These are phyloP conservation scores for Meloe dianella DNA, from an alignment of 2,888 invertebrate genomes.

Conservation along the genomic window DNA sequence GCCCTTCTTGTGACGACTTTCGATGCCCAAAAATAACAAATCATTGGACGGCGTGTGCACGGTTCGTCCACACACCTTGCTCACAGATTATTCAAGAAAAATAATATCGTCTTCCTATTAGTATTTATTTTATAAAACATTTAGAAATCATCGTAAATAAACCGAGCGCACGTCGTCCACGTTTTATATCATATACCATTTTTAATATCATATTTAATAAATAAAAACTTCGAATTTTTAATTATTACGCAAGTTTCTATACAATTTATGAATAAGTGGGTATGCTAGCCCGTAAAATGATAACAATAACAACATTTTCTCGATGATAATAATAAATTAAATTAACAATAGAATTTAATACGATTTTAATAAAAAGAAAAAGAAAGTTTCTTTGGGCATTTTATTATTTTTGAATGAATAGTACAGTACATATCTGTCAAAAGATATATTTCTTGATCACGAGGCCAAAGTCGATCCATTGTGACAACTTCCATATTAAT, in stretches of 20 bases:
- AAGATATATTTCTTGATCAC: background rate
- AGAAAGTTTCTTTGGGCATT: conserved; percentile 60
- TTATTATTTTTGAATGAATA: conserved; percentile 45
- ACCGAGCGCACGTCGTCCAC: conserved; percentile 53
- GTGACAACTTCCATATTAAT: background rate
- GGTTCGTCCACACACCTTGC: conserved; percentile 46
- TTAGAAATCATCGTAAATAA: conserved; percentile 29
- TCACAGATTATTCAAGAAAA: conserved; percentile 46
- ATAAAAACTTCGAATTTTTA: conserved; percentile 57
- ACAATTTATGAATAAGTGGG: conserved; percentile 50
- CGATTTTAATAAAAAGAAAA: conserved; percentile 59
- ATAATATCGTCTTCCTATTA: conserved; percentile 50
- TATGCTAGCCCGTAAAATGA: conserved; percentile 49
- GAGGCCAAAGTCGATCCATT: background rate
- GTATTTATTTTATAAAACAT: conserved; percentile 41
- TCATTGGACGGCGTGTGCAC: conserved; percentile 49
- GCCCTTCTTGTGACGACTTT: conserved; percentile 28
- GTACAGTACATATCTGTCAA: conserved; percentile 44
- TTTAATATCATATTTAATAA: conserved; percentile 59
- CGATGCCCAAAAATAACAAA: conserved; percentile 35
- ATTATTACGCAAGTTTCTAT: conserved; percentile 56
- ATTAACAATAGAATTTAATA: conserved; percentile 59
- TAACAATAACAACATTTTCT: conserved; percentile 58
- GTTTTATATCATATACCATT: conserved; percentile 60
- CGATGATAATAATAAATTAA: conserved; percentile 53